Conservation (phyloP, 2,797 vertebrate species). For the Potorous gilbertii region DNA sequence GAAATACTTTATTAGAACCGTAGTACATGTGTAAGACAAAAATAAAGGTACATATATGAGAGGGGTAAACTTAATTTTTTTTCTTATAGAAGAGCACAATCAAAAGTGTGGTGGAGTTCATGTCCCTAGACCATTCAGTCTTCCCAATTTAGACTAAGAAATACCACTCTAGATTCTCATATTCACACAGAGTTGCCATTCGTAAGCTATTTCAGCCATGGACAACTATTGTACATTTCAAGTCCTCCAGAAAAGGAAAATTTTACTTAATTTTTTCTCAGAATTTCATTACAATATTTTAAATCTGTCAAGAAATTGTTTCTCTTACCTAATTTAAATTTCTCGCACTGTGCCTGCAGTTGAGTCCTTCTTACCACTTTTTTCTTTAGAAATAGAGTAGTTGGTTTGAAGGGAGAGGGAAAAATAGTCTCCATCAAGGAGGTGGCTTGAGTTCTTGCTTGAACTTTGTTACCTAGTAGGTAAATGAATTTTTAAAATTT, state of each 20-base stretch:
- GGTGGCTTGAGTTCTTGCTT: not conserved
- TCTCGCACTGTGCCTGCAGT: not conserved
- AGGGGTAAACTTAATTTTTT: not conserved
- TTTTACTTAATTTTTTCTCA: conserved; percentile 16
- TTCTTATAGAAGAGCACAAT: not conserved
- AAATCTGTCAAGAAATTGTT: conserved; percentile 11
- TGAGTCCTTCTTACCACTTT: conserved; percentile 15
- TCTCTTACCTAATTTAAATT: conserved; percentile 37
- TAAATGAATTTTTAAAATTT: conserved; percentile 26
- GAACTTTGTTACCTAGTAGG: conserved; percentile 20
- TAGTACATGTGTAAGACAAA: not conserved
- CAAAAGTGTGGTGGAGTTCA: not conserved
- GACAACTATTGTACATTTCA: conserved; percentile 30
- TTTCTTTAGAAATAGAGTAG: conserved; percentile 27
- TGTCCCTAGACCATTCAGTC: not conserved
- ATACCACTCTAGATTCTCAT: conserved; percentile 25
- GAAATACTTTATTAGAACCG: not conserved
- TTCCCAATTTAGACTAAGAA: conserved; percentile 28
- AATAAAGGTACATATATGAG: not conserved
- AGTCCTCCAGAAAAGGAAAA: conserved; percentile 31
- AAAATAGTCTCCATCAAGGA: not conserved
- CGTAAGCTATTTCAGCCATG: conserved; percentile 36
- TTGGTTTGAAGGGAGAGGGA: not conserved
- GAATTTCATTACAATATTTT: conserved; percentile 10
- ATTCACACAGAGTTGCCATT: conserved; percentile 22